Base-by-base conservation (phyloP, 1,140 invertebrate species). In the Plodia interpunctella region DNA sequence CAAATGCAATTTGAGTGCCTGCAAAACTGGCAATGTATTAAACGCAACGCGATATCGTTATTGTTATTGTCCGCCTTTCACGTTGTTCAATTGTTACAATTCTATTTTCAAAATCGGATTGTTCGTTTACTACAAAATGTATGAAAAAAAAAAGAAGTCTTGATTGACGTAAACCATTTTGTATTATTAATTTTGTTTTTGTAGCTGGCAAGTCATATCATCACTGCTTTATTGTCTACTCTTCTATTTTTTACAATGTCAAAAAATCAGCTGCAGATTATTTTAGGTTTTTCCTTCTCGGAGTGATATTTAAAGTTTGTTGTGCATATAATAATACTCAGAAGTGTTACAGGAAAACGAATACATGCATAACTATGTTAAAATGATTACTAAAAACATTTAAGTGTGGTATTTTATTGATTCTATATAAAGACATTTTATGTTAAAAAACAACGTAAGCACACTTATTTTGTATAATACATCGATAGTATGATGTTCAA, bases 1-100 rank as follows among this genome's bases (percentile, higher is more conserved):
- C 19, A 53, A 25, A 25, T 53, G 20, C 51, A 25, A 21, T 53
- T 53, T 53, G 21, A 21, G n/a, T 25, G 18, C 11, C 11, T 6
- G 51, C 51, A 25, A 21, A 53, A n/a, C 51, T 10, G n/a, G 51
- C 20, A 53, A 25, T 53, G 51, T 53, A 53, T 53, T 53, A 25
- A 21, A 21, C 51, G 51, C n/a, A 10, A 25, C n/a, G 19, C 21
- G 51, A 53, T 53, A 25, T 53, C 51, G 10, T 53, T 25, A 28
- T 25, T 25, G 51, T 53, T 53, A 21, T 21, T 53, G 19, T 28
- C 21, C 19, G 21, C 51, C 51, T 53, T 53, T 53, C 51, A 53
- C 51, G n/a, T 53, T n/a, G 51, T 53, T 25, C 21, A 13, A 53
- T 53, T 21, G 51, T 53, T 53, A 25, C 11, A 0, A n/a, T 53